Evolutionary conservation across 2,113 vertebrate species (phyloP).

Genomic region (Helogale parvula): DNA sequence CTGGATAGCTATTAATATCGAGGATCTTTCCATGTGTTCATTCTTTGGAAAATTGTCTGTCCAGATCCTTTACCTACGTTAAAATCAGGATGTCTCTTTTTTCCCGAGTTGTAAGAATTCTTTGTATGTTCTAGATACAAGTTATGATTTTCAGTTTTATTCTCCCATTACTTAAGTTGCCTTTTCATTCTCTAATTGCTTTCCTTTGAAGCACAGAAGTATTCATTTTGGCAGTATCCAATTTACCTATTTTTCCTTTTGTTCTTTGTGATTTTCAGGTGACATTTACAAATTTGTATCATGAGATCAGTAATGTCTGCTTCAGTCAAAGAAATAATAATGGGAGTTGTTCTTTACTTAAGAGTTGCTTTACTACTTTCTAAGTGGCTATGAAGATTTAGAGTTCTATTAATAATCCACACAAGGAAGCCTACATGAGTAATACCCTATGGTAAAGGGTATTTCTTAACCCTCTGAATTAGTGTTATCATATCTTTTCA

Average conservation of each 20-base stretch:
- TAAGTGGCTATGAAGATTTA: not conserved
- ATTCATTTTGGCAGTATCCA: not conserved
- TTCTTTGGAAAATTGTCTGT: not conserved
- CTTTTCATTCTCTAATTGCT: not conserved
- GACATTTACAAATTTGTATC: not conserved
- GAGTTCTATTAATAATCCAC: not conserved
- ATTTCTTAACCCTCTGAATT: not conserved
- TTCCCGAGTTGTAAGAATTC: not conserved
- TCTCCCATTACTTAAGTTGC: not conserved
- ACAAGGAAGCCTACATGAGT: not conserved
- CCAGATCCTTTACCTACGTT: not conserved
- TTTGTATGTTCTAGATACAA: not conserved
- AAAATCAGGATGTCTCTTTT: not conserved
- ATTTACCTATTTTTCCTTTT: not conserved
- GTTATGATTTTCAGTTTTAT: not conserved
- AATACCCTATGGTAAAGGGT: not conserved
- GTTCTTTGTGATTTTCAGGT: not conserved
- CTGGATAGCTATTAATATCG: not conserved
- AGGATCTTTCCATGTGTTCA: not conserved
- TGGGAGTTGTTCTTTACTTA: not conserved
- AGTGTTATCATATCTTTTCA: not conserved
- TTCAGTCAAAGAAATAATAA: not conserved
- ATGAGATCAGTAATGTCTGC: not conserved
- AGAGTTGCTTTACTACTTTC: not conserved
- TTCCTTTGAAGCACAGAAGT: not conserved